Base-by-base conservation (phyloP, 2,113 vertebrate genomes). In the Sinosuthora webbiana region DNA sequence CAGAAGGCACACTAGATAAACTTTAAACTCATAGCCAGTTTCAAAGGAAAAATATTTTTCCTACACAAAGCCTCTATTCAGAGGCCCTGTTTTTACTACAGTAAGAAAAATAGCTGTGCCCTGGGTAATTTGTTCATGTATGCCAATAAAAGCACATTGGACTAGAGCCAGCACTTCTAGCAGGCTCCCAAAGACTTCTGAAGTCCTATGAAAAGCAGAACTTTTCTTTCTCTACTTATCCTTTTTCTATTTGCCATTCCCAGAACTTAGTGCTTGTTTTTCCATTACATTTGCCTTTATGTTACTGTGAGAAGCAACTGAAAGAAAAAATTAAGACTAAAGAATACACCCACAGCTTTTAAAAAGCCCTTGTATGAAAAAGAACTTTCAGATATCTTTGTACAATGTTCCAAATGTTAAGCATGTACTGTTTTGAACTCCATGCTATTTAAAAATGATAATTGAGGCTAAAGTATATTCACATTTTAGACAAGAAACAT, bases 111-210 rank as follows among this genome's bases (percentile, higher is more conserved):
- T 91, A 97, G 76, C 84, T 94, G 82, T 91, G 94, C 70, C 93
- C 83, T 85, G 81, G 87, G 89, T 93, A 95, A 95, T 91, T 94
- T 96, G 65, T 70, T 93, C 90, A 83, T 65, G 53, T 85, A 80
- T 89, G 94, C 95, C 96, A 94, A 96, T 76, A 96, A 96, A 95
- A 96, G 87, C 90, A 94, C 49, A 59, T 23, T 97, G 97, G 95
- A 85, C 57, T 42, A 39, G 21, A 84, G 88, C 94, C 97, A 96
- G 83, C 25, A 68, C 62, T 91, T 96, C 73, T 13, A 96, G 85
- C 84, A 93, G 95, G 83, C 47, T 84, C 52, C 67, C 87, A 88
- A 91, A 65, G 62, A 89, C 56, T 87, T 92, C 68, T 78, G 50
- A 95, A 95, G 80, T 67, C 15, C 67, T 78, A 44, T 50, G 60